Base-by-base conservation (phyloP, 2,113 vertebrate genomes). In the Oreotrochilus melanogaster region DNA sequence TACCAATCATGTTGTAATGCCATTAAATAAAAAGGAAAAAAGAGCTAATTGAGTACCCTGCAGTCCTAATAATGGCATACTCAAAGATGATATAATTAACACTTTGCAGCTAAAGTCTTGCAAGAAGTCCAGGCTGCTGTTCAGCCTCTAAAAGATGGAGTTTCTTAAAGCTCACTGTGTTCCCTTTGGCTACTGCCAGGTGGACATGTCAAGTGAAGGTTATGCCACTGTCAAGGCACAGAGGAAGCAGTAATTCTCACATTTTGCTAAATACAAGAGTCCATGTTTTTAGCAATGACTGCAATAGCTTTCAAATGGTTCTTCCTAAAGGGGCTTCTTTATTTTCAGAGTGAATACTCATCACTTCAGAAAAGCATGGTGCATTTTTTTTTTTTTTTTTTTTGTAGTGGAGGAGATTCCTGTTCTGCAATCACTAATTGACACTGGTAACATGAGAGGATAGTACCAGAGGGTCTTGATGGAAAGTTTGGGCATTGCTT, bases 1-100 rank as follows among this genome's bases (percentile, higher is more conserved):
- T 98, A 96, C 97, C 96, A 96, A 90, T 97, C 72, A 66, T 87
- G 83, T 86, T 96, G 67, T 95, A 93, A 96, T 95, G 78, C 89
- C 81, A 87, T 97, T 89, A 96, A 95, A 96, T 62, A 92, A 93
- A 86, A 90, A 66, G 83, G 43, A 76, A 87, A 76, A 86, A 86
- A 75, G 78, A 90, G 65, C 62, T 92, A 97, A 96, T 67, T 88
- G 92, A 96, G 89, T 93, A 76, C 91, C 95, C 94, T 80, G 33
- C 71, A 66, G 65, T 88, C 80, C 82, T 96, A 95, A 94, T 97
- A 95, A 96, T 39, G 61, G 78, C 1, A 0, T 43, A 48, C 27
- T 27, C 73, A 57, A 64, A 74, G 93, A 84, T 74, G 65, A 75
- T 56, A 67, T 56, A 86, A 94, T 96, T 96, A 97, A 93, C 51